Evolutionary conservation across 2,797 vertebrate genomes (phyloP).

Genomic region (Thalassophryne amazonica): DNA sequence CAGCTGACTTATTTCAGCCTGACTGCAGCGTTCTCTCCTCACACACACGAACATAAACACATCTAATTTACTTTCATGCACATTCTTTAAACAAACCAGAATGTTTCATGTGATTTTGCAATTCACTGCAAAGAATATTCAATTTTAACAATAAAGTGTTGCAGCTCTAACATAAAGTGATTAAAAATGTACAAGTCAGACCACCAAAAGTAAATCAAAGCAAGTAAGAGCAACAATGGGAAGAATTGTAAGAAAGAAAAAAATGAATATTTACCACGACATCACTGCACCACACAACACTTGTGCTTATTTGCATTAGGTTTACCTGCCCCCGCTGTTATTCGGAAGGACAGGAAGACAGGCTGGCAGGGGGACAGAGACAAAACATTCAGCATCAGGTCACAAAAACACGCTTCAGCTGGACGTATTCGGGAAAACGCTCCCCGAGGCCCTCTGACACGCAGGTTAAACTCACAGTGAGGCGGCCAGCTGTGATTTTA

Average conservation of each 20-base stretch:
- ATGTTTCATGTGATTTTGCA: no score
- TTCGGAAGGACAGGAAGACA: constrained; percentile 98
- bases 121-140: no score
- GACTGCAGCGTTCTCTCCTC: no score
- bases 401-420: constrained; percentile 16
- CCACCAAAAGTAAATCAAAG: constrained; percentile 56
- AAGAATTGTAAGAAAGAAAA: constrained; percentile 56
- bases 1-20: no score
- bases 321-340: constrained; percentile 97
- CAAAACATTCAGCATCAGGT: constrained; percentile 40
- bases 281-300: constrained; percentile 99
- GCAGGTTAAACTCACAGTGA: constrained; percentile 68
- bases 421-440: no score
- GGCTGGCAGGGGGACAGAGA: constrained; percentile 81
- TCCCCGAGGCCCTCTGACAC: constrained; percentile 10
- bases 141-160: constrained; percentile 20
- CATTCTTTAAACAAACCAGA: no score
- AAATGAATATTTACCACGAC: constrained; percentile 96
- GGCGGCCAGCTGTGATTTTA: constrained; percentile 45
- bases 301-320: constrained; percentile 96
- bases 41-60: no score
- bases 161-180: constrained; percentile 10
- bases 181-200: constrained; percentile 19
- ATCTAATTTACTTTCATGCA: no score
- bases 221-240: constrained; percentile 59